A percentile compares a stretch with the other conserved stretches of the same genome.
These are phyloP conservation scores for Dendrolimus punctatus DNA, from an alignment of 1,140 invertebrate species.

Conservation along the genomic window DNA sequence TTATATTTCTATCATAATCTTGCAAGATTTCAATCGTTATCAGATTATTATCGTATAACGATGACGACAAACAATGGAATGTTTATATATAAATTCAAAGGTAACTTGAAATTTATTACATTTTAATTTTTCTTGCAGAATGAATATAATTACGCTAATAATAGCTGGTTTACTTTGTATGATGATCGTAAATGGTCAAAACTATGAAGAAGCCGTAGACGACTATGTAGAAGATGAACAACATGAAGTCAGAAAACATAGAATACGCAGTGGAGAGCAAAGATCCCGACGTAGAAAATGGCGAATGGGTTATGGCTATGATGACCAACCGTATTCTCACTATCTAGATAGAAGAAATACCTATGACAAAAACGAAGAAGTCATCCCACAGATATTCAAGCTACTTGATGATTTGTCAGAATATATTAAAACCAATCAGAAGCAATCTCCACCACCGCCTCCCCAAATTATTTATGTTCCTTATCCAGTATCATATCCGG, in stretches of 20 bases:
- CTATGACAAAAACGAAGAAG: constrained; percentile 29
- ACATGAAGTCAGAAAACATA: constrained; percentile 2
- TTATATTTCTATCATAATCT: too few relatives aligned
- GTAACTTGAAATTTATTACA: constrained; percentile 6
- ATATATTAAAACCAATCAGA: constrained; percentile 20
- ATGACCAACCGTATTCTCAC: constrained; percentile 22
- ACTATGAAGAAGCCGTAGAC: constrained; percentile 5
- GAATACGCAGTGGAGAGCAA: constrained; percentile 5
- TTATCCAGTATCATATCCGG: constrained; percentile 32
- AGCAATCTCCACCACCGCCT: constrained; percentile 25
- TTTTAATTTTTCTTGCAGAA: constrained; percentile 22
- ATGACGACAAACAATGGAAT: too few relatives aligned
- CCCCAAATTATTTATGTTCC: constrained; percentile 46
- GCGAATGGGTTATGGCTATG: constrained; percentile 33
- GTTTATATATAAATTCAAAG: not conserved
- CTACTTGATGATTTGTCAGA: constrained; percentile 37
- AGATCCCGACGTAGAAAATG: constrained; percentile 34
- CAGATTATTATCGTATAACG: too few relatives aligned
- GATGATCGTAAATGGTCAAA: constrained; percentile 13
- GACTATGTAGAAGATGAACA: constrained; percentile 5
- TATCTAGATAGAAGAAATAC: constrained; percentile 26
- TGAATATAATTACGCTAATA: constrained; percentile 20
- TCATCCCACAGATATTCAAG: constrained; percentile 27
- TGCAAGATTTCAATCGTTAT: too few relatives aligned
- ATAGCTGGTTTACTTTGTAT: constrained; percentile 14